phyloP scores from a whole-genome alignment of 2,797 vertebrate genomes.

The Dromococcyx pavoninus region DNA sequence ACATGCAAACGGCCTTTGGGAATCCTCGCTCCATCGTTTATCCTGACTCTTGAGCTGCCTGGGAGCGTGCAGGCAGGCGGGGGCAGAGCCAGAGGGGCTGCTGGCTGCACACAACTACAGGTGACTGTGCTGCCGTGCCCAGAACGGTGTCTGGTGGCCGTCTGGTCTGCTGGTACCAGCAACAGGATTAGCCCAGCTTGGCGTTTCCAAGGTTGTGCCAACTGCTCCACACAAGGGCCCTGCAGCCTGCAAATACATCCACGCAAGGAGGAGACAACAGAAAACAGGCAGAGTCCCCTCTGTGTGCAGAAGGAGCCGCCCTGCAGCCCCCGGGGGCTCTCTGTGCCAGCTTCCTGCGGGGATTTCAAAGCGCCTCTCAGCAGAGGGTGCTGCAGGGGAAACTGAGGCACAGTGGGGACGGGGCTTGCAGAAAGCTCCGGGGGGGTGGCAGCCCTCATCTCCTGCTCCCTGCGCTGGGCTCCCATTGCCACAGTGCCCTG shows the following conservation, averaged over 20 bases:
- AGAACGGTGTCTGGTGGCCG: neutral
- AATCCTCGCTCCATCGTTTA: neutral
- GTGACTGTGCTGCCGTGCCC: neutral
- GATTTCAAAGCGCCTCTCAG: neutral
- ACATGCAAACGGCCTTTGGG: neutral
- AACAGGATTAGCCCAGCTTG: neutral
- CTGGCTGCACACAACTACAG: neutral
- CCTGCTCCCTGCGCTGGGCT: neutral
- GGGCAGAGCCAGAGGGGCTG: neutral
- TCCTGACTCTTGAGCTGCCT: neutral
- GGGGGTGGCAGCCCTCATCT: neutral
- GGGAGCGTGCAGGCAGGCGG: neutral
- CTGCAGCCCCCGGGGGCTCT: neutral
- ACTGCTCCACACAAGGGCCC: neutral
- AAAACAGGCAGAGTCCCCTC: neutral
- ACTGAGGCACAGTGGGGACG: neutral
- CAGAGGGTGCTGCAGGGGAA: neutral
- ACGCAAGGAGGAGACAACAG: neutral
- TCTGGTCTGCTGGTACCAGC: too few species aligned
- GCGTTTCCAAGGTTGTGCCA: neutral
- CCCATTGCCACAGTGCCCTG: neutral
- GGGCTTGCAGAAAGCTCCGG: neutral
- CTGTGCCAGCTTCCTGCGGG: neutral
- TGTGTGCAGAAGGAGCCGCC: fast-evolving
- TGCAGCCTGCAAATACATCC: neutral